Base-by-base conservation (phyloP, 2,888 invertebrate genomes). In the Drosophila suboccidentalis region DNA sequence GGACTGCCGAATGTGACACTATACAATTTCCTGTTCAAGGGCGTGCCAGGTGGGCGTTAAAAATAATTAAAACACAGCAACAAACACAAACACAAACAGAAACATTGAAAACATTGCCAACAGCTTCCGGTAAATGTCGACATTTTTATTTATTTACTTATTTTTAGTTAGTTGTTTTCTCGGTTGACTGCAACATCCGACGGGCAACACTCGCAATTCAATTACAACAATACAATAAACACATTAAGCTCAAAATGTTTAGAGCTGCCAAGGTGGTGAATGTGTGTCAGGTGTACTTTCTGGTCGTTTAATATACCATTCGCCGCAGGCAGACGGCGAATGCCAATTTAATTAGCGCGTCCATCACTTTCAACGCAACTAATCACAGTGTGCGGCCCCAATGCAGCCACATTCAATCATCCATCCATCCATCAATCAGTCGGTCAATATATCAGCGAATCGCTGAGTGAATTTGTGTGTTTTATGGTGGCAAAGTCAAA, bases 11-110 rank as follows among this genome's bases (percentile, higher is more conserved):
- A 55, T 58, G 71, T 78, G 82, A 83, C 87, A 89, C 85, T 74
- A 75, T 87, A 71, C 84, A 84, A 89, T 89, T 87, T 85, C 89
- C 84, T 29, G 78, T 41, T 80, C 50, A 73, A 44, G 76, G 87
- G 79, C 79, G 84, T 72, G 83, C 44, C 83, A 86, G 89, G 89
- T 89, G 87, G 84, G 87, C 89, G 84, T 78, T 55, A 75, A 87
- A 87, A 89, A 89, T 89, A 85, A 84, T 85, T 87, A 84, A 89
- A 84, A 62, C 67, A 15, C 65, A 47, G 15, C 80, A 69, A 69
- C 59, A 77, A 65, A 71, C 41, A 49, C 29, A 51, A 54, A 67
- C n/a, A 53, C n/a, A 57, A 54, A 67, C n/a, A 53, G 15, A 65
- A 69, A 80, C 68, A 80, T 72, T 76, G 73, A 80, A 74, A 78